Evolutionary conservation across 2,113 vertebrate genomes (phyloP), one percentile per base, ranked within the genome.

Genomic region (Eolophus roseicapilla): DNA sequence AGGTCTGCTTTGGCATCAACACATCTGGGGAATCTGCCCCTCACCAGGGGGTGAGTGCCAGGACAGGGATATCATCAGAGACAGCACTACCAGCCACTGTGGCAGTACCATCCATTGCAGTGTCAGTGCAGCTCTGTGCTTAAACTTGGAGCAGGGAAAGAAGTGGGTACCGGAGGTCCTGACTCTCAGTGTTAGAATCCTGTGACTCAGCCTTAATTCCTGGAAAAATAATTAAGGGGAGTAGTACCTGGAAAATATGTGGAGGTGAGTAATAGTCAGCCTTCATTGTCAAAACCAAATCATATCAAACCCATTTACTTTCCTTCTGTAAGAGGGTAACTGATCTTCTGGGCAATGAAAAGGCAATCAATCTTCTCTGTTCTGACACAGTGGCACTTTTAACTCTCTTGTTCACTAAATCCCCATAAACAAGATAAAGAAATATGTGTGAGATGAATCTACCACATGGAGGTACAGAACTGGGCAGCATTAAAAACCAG

Each of bases 151-250:
- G 10, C 3, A 35, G 24, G 12, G 29, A 46, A 73, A 31, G n/a
- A 24, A 50, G 12, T 2, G 9, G 19, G 29, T 29, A 18, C 46
- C 33, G 55, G 17, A 91, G 10, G 29, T 47, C 25, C 35, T 76
- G 9, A 50, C 31, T 50, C 17, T 80, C 53, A 46, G 19, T 14
- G 11, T 46, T 57, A 37, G 17, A 74, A 47, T 29, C 25, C 53
- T 84, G 29, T 21, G 52, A 46, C 14, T 55, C 65, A 47, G 49
- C 60, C 84, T 73, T 13, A n/a, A 44, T 93, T 93, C 89, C 91
- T 74, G 86, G 82, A 93, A 96, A 90, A 76, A 39, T 52, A 84
- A 87, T 87, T 64, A 69, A 87, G 53, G 60, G 44, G 39, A 84
- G 59, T 55, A 59, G 35, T 46, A 74, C 53, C 69, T 90, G 60